Evolutionary conservation across 2,888 invertebrate genomes (phyloP).

Genomic region (Elysia crispata): DNA sequence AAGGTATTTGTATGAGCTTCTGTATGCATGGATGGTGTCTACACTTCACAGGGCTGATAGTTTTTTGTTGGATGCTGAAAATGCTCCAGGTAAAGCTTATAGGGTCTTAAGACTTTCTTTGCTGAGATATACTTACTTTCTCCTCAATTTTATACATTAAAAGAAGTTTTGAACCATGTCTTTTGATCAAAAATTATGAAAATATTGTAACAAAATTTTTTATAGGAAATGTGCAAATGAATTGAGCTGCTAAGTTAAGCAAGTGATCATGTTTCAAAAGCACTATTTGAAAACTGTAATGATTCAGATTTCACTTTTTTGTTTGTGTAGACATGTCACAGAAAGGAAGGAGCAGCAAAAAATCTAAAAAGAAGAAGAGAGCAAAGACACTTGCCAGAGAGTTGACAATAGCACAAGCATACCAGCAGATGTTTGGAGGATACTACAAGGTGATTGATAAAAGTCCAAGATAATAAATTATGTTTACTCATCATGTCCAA

Average conservation of each 20-base stretch:
- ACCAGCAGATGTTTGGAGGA: conserved; percentile 96
- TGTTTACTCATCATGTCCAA: background rate
- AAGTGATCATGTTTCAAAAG: no score
- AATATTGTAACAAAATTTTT: no score
- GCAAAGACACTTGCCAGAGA: conserved; percentile 88
- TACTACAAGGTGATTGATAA: conserved; percentile 86
- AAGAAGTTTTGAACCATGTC: no score
- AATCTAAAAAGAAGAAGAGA: conserved; percentile 81
- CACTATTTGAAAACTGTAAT: no score
- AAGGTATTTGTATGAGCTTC: conserved; percentile 88
- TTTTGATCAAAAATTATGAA: no score
- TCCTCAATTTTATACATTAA: no score
- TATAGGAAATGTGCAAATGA: no score
- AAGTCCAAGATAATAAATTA: background rate
- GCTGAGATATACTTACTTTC: no score
- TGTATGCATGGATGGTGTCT: conserved; percentile 95
- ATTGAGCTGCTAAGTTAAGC: no score
- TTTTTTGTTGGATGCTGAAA: conserved; percentile 87
- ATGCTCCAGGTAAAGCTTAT: conserved; percentile 58
- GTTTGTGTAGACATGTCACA: conserved; percentile 64
- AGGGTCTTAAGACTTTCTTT: no score
- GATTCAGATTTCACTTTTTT: background rate
- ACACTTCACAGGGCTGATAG: conserved; percentile 93
- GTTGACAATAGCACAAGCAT: conserved; percentile 91
- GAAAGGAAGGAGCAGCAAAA: conserved; percentile 76